phyloP scores from a whole-genome alignment of 2,888 invertebrate species.

The Sylvicola cinctus region DNA sequence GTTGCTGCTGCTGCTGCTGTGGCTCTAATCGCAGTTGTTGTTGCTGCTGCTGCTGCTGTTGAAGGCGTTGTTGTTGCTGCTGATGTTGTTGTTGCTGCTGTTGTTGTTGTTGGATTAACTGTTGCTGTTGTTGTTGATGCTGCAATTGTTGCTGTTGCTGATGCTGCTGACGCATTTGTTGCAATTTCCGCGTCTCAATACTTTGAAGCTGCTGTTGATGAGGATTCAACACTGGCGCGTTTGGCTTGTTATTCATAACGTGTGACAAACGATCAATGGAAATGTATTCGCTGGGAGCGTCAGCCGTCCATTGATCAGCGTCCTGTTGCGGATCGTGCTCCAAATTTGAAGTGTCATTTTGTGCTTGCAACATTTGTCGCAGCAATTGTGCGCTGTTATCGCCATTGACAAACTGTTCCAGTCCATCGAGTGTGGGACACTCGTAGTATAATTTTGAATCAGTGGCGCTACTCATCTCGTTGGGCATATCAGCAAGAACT shows the following conservation, averaged over 20 bases:
- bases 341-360: slow-evolving; percentile 1
- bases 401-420: slow-evolving; percentile 11
- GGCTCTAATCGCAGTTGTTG: slow-evolving; percentile 24
- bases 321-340: slow-evolving; percentile 10
- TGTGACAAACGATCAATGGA: slow-evolving; percentile 31
- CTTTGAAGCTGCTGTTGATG: too few relatives aligned
- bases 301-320: slow-evolving; percentile 10
- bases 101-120: slow-evolving; percentile 9
- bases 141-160: background rate
- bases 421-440: slow-evolving; percentile 12
- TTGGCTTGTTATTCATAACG: slow-evolving; percentile 2
- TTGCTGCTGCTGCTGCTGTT: slow-evolving; percentile 27
- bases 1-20: slow-evolving; percentile 24
- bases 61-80: slow-evolving; percentile 4
- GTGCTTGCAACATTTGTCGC: slow-evolving; percentile 10
- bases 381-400: slow-evolving; percentile 10
- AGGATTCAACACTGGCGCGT: too few relatives aligned
- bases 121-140: slow-evolving; percentile 10
- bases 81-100: slow-evolving; percentile 2
- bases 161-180: slow-evolving; percentile 2
- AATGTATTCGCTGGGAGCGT: slow-evolving; percentile 33
- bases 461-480: background rate
- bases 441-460: slow-evolving; percentile 10
- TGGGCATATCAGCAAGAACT: slow-evolving; percentile 7
- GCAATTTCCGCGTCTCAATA: too few relatives aligned